Conservation (phyloP, 2,888 invertebrate genomes). For the Drosophila barbarae region DNA sequence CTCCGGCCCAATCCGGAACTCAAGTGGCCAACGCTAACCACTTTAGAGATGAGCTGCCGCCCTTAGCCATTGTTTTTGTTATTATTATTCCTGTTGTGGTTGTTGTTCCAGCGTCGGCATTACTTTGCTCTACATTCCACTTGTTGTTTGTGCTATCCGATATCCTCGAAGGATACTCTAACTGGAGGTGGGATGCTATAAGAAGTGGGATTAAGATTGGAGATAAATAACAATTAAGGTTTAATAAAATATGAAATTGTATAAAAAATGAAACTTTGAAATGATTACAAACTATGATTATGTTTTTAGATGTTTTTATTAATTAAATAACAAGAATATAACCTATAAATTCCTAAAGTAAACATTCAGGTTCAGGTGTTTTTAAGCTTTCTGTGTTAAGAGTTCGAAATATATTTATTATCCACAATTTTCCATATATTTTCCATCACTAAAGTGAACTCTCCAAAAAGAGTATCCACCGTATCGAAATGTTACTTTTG, state of each 20-base stretch:
- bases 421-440: not conserved
- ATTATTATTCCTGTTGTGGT: constrained; percentile 15
- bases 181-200: not conserved
- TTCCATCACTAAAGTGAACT: not conserved
- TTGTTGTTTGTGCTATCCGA: constrained; percentile 15
- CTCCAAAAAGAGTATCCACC: not conserved
- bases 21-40: constrained; percentile 56
- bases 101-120: constrained; percentile 18
- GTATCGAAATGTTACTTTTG: not conserved
- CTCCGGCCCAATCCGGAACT: constrained; percentile 29
- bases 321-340: too few species aligned
- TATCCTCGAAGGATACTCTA: not conserved
- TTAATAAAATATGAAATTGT: too few species aligned
- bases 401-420: not conserved
- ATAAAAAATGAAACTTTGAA: too few species aligned
- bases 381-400: not conserved
- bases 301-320: too few species aligned
- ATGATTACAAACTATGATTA: too few species aligned
- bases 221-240: too few species aligned
- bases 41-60: constrained; percentile 64
- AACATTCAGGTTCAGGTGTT: too few species aligned
- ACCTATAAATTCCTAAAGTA: too few species aligned
- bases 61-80: constrained; percentile 40
- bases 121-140: constrained; percentile 36
- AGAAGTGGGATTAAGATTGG: too few species aligned